Conservation (phyloP, 2,888 invertebrate genomes). For the Salpingus planirostris region DNA sequence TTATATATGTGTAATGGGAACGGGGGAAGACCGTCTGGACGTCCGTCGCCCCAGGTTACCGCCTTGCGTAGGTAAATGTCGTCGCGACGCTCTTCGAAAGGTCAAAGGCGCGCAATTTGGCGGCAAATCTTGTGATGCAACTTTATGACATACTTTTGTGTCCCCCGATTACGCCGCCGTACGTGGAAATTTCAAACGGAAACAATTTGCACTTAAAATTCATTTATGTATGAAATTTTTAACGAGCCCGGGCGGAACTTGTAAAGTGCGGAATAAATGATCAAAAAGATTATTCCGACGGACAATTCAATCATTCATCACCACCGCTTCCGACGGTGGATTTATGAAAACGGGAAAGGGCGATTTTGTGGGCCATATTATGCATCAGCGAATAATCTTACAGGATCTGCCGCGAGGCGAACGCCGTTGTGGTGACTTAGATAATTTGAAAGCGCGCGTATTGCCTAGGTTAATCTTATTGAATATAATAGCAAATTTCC, state of each 20-base stretch:
- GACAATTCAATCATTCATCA: too few relatives aligned
- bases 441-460: conserved; percentile 20
- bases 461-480: conserved; percentile 29
- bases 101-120: conserved; percentile 6
- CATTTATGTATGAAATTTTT: conserved; percentile 8
- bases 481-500: conserved; percentile 36
- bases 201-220: conserved; percentile 7
- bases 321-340: too few relatives aligned
- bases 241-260: too few relatives aligned
- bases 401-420: too few relatives aligned
- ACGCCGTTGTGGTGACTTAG: conserved; percentile 20
- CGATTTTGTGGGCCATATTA: too few relatives aligned
- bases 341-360: conserved; percentile 5
- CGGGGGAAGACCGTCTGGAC: too few relatives aligned
- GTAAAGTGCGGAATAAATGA: conserved; percentile 6
- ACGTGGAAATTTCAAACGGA: conserved; percentile 7
- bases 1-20: too few relatives aligned
- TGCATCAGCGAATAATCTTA: too few relatives aligned
- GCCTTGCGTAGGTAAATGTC: too few relatives aligned
- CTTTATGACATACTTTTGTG: conserved; percentile 1
- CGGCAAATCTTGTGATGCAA: conserved; percentile 1
- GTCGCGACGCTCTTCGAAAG: conserved; percentile 5
- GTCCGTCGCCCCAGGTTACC: too few relatives aligned
- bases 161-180: not conserved
- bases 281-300: conserved; percentile 8